These are phyloP conservation scores for Vireo altiloquus DNA, from an alignment of 2,113 vertebrate genomes.

Conservation along the genomic window DNA sequence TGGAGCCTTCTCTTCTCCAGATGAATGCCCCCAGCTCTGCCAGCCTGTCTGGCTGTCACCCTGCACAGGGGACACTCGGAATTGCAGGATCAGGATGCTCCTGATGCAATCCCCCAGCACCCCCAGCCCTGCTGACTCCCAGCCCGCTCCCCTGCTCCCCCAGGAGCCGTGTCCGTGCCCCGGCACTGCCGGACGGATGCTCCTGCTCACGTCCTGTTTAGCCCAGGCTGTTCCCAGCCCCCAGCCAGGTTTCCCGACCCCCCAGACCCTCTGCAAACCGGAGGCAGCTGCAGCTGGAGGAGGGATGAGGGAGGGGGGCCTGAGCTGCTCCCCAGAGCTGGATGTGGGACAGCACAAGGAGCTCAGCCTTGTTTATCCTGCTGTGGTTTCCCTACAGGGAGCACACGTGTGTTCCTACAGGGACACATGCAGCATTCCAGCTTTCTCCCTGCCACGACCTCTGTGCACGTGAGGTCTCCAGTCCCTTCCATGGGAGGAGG, in stretches of 20 bases:
- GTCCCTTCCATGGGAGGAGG: not conserved
- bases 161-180: accelerated
- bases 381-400: not conserved
- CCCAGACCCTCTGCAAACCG: not conserved
- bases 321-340: not conserved
- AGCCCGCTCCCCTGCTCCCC: accelerated
- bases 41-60: not conserved
- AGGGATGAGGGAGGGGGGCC: not conserved
- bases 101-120: not conserved
- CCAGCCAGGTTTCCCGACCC: not conserved
- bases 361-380: not conserved
- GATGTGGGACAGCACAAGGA: not conserved
- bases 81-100: not conserved
- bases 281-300: slow-evolving; percentile 46
- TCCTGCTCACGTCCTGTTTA: not conserved
- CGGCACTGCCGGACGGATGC: not conserved
- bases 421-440: not conserved
- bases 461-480: not conserved
- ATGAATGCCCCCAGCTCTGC: accelerated
- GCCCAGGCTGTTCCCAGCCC: not conserved
- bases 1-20: not conserved
- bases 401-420: not conserved
- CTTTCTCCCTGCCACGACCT: not conserved
- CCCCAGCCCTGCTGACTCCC: not conserved
- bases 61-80: accelerated